phyloP scores from a whole-genome alignment of 2,797 vertebrate genomes.

The Onychomys leucogaster region DNA sequence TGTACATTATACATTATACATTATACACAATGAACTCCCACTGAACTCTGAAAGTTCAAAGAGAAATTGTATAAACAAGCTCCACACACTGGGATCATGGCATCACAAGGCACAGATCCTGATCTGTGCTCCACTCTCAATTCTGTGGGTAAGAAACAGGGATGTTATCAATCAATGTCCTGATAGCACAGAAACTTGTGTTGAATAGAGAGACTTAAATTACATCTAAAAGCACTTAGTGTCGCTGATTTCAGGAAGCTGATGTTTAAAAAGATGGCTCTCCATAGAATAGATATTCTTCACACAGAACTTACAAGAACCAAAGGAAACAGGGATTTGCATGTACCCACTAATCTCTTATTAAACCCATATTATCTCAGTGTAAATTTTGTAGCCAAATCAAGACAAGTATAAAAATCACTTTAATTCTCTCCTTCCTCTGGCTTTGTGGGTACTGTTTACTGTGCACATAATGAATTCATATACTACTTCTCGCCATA shows the following conservation, averaged over 20 bases:
- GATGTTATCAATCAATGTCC: not conserved
- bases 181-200: not conserved
- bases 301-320: not conserved
- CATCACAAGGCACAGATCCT: not conserved
- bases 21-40: not conserved
- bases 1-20: not conserved
- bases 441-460: not conserved
- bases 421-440: not conserved
- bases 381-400: not conserved
- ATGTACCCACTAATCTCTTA: not conserved
- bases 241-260: not conserved
- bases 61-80: not conserved
- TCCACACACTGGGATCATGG: not conserved
- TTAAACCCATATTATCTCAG: not conserved
- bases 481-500: not conserved
- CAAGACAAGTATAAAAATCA: not conserved
- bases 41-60: slow-evolving; percentile 29
- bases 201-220: not conserved
- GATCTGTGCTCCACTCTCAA: not conserved
- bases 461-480: not conserved
- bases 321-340: slow-evolving; percentile 17
- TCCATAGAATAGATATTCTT: not conserved
- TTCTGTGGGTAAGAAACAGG: not conserved
- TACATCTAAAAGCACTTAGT: not conserved
- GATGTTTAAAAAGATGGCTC: not conserved